Conservation (phyloP, 2,113 vertebrate genomes). For the Phrynosoma platyrhinos region DNA sequence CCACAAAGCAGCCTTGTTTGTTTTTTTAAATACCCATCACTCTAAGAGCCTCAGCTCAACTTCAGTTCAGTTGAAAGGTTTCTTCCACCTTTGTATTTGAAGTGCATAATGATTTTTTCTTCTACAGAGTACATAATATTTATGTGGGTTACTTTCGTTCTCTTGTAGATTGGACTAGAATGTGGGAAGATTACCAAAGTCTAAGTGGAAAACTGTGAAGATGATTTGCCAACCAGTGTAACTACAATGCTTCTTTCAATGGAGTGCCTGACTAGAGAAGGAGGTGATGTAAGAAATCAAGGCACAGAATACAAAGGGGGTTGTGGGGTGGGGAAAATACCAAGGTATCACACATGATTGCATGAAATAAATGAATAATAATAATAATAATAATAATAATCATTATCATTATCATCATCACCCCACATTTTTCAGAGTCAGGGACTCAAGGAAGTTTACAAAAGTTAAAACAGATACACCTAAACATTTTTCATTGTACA, state of each 20-base stretch:
- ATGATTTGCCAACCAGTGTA: not conserved
- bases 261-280: not conserved
- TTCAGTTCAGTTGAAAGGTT: not conserved
- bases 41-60: not conserved
- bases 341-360: too few relatives aligned
- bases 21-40: constrained; percentile 27
- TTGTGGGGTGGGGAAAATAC: not conserved
- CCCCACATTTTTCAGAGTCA: too few relatives aligned
- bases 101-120: not conserved
- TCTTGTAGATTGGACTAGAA: not conserved
- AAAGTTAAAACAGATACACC: too few relatives aligned
- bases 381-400: too few relatives aligned
- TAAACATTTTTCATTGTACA: too few relatives aligned
- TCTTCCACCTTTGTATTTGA: not conserved
- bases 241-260: not conserved
- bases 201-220: not conserved
- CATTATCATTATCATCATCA: too few relatives aligned
- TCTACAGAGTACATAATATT: not conserved
- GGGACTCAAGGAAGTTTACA: too few relatives aligned
- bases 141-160: not conserved
- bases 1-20: constrained; percentile 4
- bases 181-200: not conserved
- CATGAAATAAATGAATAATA: too few relatives aligned
- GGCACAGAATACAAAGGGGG: not conserved
- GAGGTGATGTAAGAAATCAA: not conserved